Evolutionary conservation across 2,888 invertebrate genomes (phyloP).

Genomic region (Pseudeuparius sepicola): DNA sequence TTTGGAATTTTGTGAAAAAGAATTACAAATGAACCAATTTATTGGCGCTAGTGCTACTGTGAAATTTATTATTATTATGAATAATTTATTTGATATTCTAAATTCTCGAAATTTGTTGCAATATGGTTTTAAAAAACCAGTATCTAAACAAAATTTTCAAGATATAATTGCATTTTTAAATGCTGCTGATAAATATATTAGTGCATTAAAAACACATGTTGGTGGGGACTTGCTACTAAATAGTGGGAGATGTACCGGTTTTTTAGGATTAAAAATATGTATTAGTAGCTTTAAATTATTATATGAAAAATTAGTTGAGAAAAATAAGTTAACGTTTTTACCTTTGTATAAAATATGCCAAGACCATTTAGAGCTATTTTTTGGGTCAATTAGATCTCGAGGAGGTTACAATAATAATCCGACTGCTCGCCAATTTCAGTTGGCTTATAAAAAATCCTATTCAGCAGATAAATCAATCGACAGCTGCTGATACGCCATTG

Average conservation of each 20-base stretch:
- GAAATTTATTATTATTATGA: constrained; percentile 18
- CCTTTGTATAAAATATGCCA: constrained; percentile 6
- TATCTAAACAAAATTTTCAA: constrained; percentile 9
- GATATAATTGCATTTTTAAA: constrained; percentile 6
- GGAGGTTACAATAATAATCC: constrained; percentile 9
- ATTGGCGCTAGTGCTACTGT: constrained; percentile 16
- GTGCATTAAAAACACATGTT: constrained; percentile 1
- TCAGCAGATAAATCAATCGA: too few species aligned
- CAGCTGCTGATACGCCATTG: too few species aligned
- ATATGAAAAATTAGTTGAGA: constrained; percentile 3
- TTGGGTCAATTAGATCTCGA: constrained; percentile 4
- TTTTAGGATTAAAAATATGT: constrained; percentile 8
- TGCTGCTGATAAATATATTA: constrained; percentile 2
- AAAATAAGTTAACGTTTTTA: constrained; percentile 7
- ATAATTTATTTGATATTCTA: constrained; percentile 24
- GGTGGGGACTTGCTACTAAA: constrained; percentile 5
- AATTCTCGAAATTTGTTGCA: constrained; percentile 18
- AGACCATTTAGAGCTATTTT: constrained; percentile 4
- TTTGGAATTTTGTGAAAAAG: constrained; percentile 19
- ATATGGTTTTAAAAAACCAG: constrained; percentile 8
- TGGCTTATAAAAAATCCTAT: constrained; percentile 9
- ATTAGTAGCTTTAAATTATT: constrained; percentile 3
- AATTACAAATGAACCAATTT: constrained; percentile 19
- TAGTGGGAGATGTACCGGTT: constrained; percentile 6
- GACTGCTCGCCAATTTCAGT: constrained; percentile 9